Base-by-base conservation (phyloP, 2,797 vertebrate genomes). In the Enteromius treurensis region DNA sequence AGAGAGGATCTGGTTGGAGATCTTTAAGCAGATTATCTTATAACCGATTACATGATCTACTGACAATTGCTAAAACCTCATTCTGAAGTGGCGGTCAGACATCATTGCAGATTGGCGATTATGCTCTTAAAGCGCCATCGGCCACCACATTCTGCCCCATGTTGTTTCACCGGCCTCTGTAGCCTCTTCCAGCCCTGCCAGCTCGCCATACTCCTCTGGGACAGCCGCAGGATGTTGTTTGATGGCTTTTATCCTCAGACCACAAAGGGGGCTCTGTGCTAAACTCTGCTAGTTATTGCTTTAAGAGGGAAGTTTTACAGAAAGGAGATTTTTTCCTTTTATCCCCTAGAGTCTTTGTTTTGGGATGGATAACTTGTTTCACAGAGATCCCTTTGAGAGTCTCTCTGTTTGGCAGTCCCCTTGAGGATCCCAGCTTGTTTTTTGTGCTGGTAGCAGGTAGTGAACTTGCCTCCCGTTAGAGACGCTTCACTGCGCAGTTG, bases 241-340 rank as follows among this genome's bases (percentile, higher is more conserved):
- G 85, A n/a, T 83, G 21, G 86, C 90, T 89, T 91, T 90, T 89
- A 89, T 92, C 90, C 89, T 84, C 82, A 67, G 37, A 10, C 53
- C 75, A 92, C 90, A 93, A 93, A 88, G 85, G 88, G 64, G 60
- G 79, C 88, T 64, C 88, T 91, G 90, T 92, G 89, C 86, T 85
- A 51, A 68, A 70, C 85, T 86, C 84, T 80, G 80, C 75, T 70
- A 89, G 83, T 86, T 90, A 87, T 92, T 86, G 86, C 90, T 87
- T 71, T 47, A 88, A 90, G 90, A 90, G 86, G 85, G 87, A 86
- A 6, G 51, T 87, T 84, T 65, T 58, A 82, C 71, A 77, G 81
- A 82, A 62, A 69, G 77, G 74, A 84, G 75, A 73, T 47, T 78
- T 78, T 84, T 74, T 82, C 75, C 70, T 83, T 81, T 76, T 69